phyloP scores from a whole-genome alignment of 2,113 vertebrate genomes.

The Pao palembangensis region DNA sequence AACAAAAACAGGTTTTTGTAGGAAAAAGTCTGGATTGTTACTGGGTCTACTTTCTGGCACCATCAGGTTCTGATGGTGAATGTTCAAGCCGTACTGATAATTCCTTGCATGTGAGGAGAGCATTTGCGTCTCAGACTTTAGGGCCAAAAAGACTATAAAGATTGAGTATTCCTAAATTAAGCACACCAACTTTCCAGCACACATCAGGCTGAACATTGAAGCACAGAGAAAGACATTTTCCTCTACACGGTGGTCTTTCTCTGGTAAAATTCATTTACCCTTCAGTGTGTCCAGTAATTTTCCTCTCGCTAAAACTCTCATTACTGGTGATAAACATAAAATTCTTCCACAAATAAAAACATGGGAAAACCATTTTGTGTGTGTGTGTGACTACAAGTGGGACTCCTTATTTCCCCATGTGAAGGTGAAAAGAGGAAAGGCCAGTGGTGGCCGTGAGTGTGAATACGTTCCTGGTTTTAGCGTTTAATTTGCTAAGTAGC shows the following conservation, averaged over 20 bases:
- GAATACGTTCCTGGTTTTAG: constrained; percentile 56
- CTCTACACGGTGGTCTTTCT: constrained; percentile 40
- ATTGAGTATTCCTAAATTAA: background rate
- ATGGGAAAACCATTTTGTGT: constrained; percentile 61
- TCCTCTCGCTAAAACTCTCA: constrained; percentile 40
- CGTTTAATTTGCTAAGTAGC: constrained; percentile 64
- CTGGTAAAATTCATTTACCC: constrained; percentile 33
- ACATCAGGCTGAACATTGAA: background rate
- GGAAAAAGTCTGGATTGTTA: no score
- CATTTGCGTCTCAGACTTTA: no score
- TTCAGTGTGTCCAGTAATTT: constrained; percentile 51
- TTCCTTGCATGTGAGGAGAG: no score
- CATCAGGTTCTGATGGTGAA: no score
- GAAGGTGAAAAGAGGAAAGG: constrained; percentile 64
- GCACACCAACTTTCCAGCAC: background rate
- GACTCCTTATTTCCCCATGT: constrained; percentile 52
- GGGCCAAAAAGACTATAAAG: no score
- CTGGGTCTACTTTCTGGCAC: no score
- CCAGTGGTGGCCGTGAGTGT: constrained; percentile 52
- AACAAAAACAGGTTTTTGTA: no score
- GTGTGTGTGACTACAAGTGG: constrained; percentile 34
- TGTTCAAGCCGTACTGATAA: no score
- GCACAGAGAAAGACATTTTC: constrained; percentile 15
- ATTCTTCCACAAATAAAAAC: constrained; percentile 66
- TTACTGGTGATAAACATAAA: constrained; percentile 51